phyloP scores from a whole-genome alignment of 2,888 invertebrate genomes.

The Amphipyra tragopoginis region DNA sequence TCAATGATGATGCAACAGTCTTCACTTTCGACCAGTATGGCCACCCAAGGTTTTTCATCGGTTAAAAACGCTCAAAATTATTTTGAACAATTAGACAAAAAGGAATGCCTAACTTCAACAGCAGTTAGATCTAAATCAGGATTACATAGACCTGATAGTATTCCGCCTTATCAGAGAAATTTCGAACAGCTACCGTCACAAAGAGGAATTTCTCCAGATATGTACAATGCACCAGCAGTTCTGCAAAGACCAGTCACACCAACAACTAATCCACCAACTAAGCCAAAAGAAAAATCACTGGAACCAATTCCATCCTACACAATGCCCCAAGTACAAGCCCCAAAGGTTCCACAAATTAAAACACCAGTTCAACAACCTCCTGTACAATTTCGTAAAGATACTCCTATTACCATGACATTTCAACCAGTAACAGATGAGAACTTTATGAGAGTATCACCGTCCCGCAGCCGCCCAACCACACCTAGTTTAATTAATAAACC shows the following conservation, averaged over 20 bases:
- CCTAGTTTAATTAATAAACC: slow-evolving; percentile 94
- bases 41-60: slow-evolving; percentile 75
- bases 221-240: slow-evolving; percentile 80
- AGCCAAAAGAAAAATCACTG: slow-evolving; percentile 75
- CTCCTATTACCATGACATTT: slow-evolving; percentile 91
- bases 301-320: slow-evolving; percentile 68
- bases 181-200: slow-evolving; percentile 90
- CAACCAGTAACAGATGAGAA: slow-evolving; percentile 91
- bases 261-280: slow-evolving; percentile 79
- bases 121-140: slow-evolving; percentile 85
- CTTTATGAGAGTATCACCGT: slow-evolving; percentile 87
- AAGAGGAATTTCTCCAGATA: slow-evolving; percentile 90
- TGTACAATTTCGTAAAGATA: slow-evolving; percentile 84
- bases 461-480: slow-evolving; percentile 90
- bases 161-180: slow-evolving; percentile 92
- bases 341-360: slow-evolving; percentile 61
- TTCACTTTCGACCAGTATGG: slow-evolving; percentile 67
- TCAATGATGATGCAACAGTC: slow-evolving; percentile 73
- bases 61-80: slow-evolving; percentile 81
- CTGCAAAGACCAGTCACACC: slow-evolving; percentile 83
- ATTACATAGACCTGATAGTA: slow-evolving; percentile 90
- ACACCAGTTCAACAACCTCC: slow-evolving; percentile 63
- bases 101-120: slow-evolving; percentile 75
- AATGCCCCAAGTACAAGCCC: slow-evolving; percentile 64
- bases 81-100: slow-evolving; percentile 82